Evolutionary conservation across 2,797 vertebrate species (phyloP).

Genomic region (Sciurus vulgaris): DNA sequence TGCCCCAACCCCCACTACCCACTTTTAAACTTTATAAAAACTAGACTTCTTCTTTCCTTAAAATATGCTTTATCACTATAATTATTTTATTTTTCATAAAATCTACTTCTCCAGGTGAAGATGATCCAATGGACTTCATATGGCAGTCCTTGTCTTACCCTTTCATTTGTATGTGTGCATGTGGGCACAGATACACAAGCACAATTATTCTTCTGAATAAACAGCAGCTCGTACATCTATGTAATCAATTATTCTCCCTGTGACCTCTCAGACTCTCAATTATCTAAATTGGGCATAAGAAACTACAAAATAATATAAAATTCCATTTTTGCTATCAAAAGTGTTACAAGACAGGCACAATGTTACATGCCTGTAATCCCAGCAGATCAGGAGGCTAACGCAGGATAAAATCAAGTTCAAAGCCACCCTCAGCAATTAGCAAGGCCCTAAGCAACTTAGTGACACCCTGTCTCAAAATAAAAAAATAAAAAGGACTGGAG

Average conservation of each 20-base stretch:
- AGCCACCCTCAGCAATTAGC: too few species aligned
- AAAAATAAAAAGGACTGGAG: too few species aligned
- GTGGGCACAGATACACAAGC: neutral
- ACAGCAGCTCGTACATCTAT: neutral
- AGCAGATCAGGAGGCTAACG: too few species aligned
- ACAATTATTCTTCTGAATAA: neutral
- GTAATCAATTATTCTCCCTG: neutral
- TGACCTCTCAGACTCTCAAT: neutral
- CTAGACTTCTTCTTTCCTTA: neutral
- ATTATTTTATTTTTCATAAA: neutral
- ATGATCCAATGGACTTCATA: neutral
- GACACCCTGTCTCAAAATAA: too few species aligned
- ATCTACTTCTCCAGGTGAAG: neutral
- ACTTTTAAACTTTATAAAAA: neutral
- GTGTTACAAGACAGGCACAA: neutral
- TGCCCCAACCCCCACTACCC: too few species aligned
- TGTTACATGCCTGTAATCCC: too few species aligned
- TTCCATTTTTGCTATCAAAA: neutral
- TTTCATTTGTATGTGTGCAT: neutral
- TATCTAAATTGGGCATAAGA: neutral
- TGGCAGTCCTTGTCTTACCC: too few species aligned
- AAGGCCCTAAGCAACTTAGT: too few species aligned
- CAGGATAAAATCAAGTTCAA: too few species aligned
- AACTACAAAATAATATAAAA: neutral
- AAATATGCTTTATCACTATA: neutral